Percentiles rank a stretch among this genome's conserved stretches.
Conservation (phyloP, 2,113 vertebrate genomes). For the Lycocorax pyrrhopterus region DNA sequence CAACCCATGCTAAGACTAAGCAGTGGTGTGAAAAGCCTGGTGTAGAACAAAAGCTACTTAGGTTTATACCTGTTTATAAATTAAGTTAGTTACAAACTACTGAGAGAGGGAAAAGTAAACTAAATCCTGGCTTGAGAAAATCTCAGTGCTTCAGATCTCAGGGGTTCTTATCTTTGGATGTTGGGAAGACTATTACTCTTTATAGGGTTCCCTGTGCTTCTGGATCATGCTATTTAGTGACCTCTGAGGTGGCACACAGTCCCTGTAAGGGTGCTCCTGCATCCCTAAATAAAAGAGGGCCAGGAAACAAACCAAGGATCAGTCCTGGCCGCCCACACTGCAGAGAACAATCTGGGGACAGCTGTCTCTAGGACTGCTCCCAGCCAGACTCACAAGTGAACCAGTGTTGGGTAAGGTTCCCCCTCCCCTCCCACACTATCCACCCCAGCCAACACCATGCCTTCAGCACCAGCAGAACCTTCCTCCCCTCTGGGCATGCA, state of each 20-base stretch:
- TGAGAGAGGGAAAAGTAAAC: not conserved
- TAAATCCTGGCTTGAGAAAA: not conserved
- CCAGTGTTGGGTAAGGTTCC: not conserved
- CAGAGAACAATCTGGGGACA: not conserved
- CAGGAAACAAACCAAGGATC: not conserved
- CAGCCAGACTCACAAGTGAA: not conserved
- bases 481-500: not conserved
- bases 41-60: not conserved
- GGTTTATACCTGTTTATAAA: not conserved
- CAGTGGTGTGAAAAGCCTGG: not conserved
- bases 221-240: not conserved
- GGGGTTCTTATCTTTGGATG: not conserved
- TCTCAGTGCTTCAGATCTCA: not conserved
- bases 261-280: not conserved
- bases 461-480: not conserved
- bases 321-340: fast-evolving
- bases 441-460: not conserved
- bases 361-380: not conserved
- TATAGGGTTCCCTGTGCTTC: not conserved
- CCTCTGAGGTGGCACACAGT: not conserved
- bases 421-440: not conserved
- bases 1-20: not conserved
- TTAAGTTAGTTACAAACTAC: not conserved
- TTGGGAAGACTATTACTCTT: not conserved
- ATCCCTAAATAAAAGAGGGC: not conserved